These are phyloP conservation scores for Lineus longissimus DNA, from an alignment of 1,140 invertebrate species.

Conservation along the genomic window DNA sequence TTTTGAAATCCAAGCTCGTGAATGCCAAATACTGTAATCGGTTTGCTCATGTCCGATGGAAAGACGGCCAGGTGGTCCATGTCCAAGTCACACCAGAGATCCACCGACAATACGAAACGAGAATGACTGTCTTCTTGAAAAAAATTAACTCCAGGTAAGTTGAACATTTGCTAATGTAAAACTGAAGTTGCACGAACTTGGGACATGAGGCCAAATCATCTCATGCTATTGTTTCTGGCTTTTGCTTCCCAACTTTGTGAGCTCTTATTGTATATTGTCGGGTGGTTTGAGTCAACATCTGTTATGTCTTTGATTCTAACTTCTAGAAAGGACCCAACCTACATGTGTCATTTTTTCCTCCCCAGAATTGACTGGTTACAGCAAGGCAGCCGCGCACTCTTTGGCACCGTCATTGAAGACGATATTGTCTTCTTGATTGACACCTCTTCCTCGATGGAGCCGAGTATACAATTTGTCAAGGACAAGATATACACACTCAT, in stretches of 20 bases:
- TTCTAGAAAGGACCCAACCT: too few species aligned
- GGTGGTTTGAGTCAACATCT: too few species aligned
- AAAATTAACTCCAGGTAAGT: conserved; percentile 39
- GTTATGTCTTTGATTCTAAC: too few species aligned
- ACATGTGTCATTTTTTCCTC: background rate
- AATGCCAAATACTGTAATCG: conserved; percentile 53
- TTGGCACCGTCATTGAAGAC: conserved; percentile 53
- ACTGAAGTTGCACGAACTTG: background rate
- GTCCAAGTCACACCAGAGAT: conserved; percentile 52
- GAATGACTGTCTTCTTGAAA: conserved; percentile 35
- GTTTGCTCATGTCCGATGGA: conserved; percentile 52
- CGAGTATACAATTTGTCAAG: conserved; percentile 50
- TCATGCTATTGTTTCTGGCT: conserved; percentile 4
- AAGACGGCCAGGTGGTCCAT: conserved; percentile 49
- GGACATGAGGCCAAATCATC: background rate
- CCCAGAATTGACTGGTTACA: conserved; percentile 51
- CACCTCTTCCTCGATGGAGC: conserved; percentile 50
- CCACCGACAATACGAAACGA: conserved; percentile 45
- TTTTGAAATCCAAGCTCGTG: conserved; percentile 35
- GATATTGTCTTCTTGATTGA: conserved; percentile 53
- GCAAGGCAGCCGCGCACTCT: conserved; percentile 49
- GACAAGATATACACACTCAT: conserved; percentile 51
- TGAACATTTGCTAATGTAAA: background rate
- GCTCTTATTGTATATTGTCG: too few species aligned
- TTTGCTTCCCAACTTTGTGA: too few species aligned